These are phyloP conservation scores for Heterohyrax brucei DNA, from an alignment of 2,797 vertebrate species.

Conservation along the genomic window DNA sequence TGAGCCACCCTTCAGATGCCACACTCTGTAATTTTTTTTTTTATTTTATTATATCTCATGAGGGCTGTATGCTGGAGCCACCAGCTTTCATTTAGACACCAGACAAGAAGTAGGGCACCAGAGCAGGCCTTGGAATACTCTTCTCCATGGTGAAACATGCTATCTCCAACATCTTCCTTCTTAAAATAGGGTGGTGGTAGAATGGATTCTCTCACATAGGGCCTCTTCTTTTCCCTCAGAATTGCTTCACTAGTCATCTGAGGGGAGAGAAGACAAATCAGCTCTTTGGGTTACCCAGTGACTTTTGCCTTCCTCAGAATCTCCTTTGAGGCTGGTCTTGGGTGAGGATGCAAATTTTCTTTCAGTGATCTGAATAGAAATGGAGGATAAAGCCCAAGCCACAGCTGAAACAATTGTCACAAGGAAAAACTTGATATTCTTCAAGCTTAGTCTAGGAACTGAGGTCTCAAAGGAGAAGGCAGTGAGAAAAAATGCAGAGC, in stretches of 20 bases:
- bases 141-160: background rate
- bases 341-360: background rate
- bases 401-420: background rate
- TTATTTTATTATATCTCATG: accelerated
- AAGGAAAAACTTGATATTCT: background rate
- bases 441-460: background rate
- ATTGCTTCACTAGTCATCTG: background rate
- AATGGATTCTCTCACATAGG: background rate
- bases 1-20: background rate
- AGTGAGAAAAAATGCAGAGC: background rate
- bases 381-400: background rate
- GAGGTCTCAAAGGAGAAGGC: background rate
- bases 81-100: background rate
- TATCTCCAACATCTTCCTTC: background rate
- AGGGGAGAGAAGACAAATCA: background rate
- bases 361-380: background rate
- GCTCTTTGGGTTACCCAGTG: background rate
- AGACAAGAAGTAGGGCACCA: background rate
- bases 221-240: background rate
- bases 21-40: accelerated
- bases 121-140: background rate
- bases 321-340: background rate
- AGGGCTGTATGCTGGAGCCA: background rate
- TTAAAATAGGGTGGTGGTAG: background rate
- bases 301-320: background rate